Evolutionary conservation across 1,140 invertebrate species (phyloP), one percentile per base, ranked within the genome.

Genomic region (Archegozetes longisetosus): DNA sequence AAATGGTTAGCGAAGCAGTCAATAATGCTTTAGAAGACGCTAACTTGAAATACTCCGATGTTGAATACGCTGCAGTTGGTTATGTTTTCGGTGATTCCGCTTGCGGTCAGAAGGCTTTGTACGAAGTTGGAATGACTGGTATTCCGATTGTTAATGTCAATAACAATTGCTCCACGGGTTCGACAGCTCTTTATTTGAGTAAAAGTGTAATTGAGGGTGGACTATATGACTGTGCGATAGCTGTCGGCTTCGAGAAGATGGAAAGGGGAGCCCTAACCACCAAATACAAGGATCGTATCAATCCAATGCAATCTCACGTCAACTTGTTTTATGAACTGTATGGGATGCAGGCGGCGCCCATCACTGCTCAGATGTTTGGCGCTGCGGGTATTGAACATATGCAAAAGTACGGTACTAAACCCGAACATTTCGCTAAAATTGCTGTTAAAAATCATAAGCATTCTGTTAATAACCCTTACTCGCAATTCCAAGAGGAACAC

Each of bases 61-160:
- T 98, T 1, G 78, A 95, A 70, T 87, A 94, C 72, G 93, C 89
- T 3, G 82, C 83, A 64, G 88, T 87, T 62, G 92, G 92, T 17
- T 98, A 94, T 74, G 90, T 96, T 14, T 95, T 90, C 71, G 95
- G 91, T 6, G 95, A 98, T 70, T 96, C 94, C 2, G 92, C 92
- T 14, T 86, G 84, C 75, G 95, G 95, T 2, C 94, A 99, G 75
- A 77, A 93, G 65, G 86, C 88, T 0, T 67, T 98, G 1, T 98
- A 99, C 72, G 83, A 91, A 71, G 74, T 98, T 46, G 95, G 95
- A 46, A 82, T 98, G 78, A 96, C 83, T 49, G 95, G 93, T 23
- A 95, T 98, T 66, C 95, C 95, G 12, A 84, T 98, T 61, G 93
- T 86, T 74, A 99, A 99, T 77, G 93, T 97, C 0, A 97, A 98